Conservation (phyloP, 2,888 invertebrate genomes). For the Orthosia cruda region DNA sequence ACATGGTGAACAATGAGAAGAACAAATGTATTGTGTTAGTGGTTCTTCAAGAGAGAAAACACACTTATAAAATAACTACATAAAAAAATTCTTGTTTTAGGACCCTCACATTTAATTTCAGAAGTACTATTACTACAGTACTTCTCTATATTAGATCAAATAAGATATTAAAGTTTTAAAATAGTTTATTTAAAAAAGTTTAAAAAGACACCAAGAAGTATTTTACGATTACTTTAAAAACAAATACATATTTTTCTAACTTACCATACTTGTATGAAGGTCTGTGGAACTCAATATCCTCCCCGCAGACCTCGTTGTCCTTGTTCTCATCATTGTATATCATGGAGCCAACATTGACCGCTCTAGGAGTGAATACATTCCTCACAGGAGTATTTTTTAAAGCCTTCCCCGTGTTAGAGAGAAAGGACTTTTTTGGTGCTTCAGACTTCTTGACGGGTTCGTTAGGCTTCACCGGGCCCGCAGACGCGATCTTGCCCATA, state of each 20-base stretch:
- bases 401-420: conserved; percentile 85
- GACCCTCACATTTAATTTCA: too few species aligned
- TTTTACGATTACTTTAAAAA: neutral
- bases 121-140: too few species aligned
- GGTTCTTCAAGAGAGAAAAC: too few species aligned
- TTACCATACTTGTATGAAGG: conserved; percentile 82
- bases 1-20: too few species aligned
- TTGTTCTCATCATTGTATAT: conserved; percentile 83
- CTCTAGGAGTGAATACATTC: conserved; percentile 82
- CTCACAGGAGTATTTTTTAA: conserved; percentile 83
- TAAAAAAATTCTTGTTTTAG: too few species aligned
- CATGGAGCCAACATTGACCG: conserved; percentile 81
- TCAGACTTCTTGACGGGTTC: conserved; percentile 83
- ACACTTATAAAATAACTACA: too few species aligned
- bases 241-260: conserved; percentile 15
- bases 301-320: conserved; percentile 72
- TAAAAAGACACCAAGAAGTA: too few species aligned
- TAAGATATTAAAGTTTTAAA: too few species aligned
- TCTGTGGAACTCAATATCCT: conserved; percentile 85
- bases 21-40: too few species aligned
- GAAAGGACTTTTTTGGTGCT: conserved; percentile 84
- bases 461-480: conserved; percentile 84
- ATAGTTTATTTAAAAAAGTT: too few species aligned
- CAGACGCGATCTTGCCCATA: conserved; percentile 82
- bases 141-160: too few species aligned